Evolutionary conservation across 2,113 vertebrate species (phyloP).

Genomic region (Bubalus kerabau): DNA sequence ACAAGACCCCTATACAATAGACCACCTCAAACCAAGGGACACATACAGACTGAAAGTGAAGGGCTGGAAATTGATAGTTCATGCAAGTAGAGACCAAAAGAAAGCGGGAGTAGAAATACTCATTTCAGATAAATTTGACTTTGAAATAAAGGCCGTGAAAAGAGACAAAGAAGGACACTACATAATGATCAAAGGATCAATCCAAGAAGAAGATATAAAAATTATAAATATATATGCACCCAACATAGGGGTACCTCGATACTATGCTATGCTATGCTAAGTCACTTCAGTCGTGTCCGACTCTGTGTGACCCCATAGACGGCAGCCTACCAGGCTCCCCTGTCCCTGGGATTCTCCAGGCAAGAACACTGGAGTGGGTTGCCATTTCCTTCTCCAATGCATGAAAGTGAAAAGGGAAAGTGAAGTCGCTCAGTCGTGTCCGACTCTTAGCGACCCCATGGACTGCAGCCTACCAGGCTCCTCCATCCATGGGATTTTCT

Average conservation of each 20-base stretch:
- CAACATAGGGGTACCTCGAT: neutral
- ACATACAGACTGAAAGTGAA: neutral
- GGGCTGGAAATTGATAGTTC: neutral
- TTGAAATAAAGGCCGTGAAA: neutral
- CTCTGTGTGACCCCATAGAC: too few species aligned
- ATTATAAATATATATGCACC: neutral
- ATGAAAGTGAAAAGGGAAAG: too few species aligned
- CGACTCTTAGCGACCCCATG: too few species aligned
- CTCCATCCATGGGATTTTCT: too few species aligned
- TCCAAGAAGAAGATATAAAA: neutral
- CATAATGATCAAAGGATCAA: neutral
- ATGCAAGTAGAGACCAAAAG: neutral
- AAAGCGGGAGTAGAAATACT: neutral
- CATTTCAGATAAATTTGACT: neutral
- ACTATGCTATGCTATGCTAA: too few species aligned
- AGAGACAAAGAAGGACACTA: neutral
- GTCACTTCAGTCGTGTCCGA: too few species aligned
- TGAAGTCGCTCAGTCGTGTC: too few species aligned
- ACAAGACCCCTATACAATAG: neutral
- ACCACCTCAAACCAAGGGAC: neutral
- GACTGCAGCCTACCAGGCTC: too few species aligned
- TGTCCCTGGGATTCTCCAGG: too few species aligned
- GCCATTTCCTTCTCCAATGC: too few species aligned
- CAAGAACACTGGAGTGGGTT: too few species aligned
- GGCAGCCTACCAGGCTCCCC: too few species aligned